Evolutionary conservation across 2,888 invertebrate genomes (phyloP).

Genomic region (Idaea biselata): DNA sequence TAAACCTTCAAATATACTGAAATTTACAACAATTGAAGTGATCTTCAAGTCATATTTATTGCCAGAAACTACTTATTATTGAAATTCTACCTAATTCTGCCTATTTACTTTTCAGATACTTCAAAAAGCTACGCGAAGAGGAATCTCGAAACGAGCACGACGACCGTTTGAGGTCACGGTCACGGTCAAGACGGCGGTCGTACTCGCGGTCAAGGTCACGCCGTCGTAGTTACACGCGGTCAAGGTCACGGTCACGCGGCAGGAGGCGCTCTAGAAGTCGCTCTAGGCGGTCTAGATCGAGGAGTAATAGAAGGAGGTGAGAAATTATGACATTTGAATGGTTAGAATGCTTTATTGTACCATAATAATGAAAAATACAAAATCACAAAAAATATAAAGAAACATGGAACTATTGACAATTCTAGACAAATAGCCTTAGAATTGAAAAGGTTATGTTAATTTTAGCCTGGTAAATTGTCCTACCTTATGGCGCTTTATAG

Average conservation of each 20-base stretch:
- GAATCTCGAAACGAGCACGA: conserved; percentile 75
- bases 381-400: no score
- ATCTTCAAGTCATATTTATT: no score
- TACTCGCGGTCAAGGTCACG: conserved; percentile 43
- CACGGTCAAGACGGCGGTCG: conserved; percentile 33
- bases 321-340: not conserved
- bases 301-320: conserved; percentile 13
- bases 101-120: conserved; percentile 36
- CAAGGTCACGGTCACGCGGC: conserved; percentile 50
- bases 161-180: conserved; percentile 45
- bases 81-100: not conserved
- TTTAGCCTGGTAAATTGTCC: no score
- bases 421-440: no score
- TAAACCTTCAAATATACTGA: no score
- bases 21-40: no score
- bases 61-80: no score
- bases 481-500: no score
- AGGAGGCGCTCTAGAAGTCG: conserved; percentile 38
- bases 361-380: no score
- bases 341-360: no score
- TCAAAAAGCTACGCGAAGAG: conserved; percentile 71
- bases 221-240: conserved; percentile 46
- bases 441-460: no score
- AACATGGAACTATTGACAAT: no score
- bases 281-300: conserved; percentile 31